A percentile compares a stretch with the other conserved stretches of the same genome.
Conservation (phyloP, 2,888 invertebrate species). For the Tetramorium bicarinatum region DNA sequence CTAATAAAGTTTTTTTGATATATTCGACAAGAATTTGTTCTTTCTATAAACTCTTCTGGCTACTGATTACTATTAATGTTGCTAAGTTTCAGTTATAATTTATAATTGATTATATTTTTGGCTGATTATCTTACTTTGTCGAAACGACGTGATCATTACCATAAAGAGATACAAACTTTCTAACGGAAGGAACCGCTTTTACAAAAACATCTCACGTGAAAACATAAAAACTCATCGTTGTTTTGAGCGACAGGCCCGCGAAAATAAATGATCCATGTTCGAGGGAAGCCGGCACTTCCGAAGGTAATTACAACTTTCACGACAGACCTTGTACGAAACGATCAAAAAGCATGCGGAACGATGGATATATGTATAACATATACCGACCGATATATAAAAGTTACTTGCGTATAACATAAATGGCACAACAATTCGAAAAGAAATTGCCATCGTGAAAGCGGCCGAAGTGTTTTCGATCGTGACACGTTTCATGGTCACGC, state of each 20-base stretch:
- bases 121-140: not conserved
- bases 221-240: not conserved
- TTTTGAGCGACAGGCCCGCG: slow-evolving; percentile 5
- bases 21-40: not conserved
- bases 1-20: not conserved
- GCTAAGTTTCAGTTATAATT: not conserved
- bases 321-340: slow-evolving; percentile 51
- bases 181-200: slow-evolving; percentile 31
- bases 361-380: slow-evolving; percentile 2
- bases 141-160: not conserved
- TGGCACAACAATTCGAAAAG: slow-evolving; percentile 38
- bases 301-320: slow-evolving; percentile 67
- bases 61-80: too few species aligned
- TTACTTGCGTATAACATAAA: slow-evolving; percentile 33
- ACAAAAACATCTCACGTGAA: slow-evolving; percentile 6
- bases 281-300: slow-evolving; percentile 51
- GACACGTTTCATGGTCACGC: slow-evolving; percentile 57
- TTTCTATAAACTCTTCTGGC: not conserved
- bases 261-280: slow-evolving; percentile 19
- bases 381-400: not conserved
- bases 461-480: slow-evolving; percentile 22
- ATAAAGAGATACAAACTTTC: slow-evolving; percentile 21
- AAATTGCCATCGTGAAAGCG: slow-evolving; percentile 46
- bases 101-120: not conserved
- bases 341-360: slow-evolving; percentile 20